phyloP scores from a whole-genome alignment of 2,888 invertebrate genomes.

The Cantharis rustica region DNA sequence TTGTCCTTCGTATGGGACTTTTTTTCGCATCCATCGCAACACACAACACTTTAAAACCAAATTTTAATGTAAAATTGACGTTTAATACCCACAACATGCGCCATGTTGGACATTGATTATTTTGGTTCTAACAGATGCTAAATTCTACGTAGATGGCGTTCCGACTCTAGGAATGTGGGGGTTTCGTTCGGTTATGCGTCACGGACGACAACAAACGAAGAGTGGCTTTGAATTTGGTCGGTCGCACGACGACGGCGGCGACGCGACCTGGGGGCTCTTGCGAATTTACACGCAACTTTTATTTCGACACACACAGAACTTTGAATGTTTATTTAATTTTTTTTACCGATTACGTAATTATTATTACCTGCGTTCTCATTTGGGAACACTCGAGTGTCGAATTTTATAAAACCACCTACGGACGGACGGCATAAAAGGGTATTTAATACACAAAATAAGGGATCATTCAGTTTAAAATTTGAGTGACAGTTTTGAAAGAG shows the following conservation, averaged over 20 bases:
- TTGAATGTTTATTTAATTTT: no score
- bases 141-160: slow-evolving; percentile 13
- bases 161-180: background rate
- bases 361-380: background rate
- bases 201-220: slow-evolving; percentile 4
- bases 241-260: background rate
- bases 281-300: background rate
- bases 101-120: slow-evolving; percentile 45
- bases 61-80: slow-evolving; percentile 46
- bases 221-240: background rate
- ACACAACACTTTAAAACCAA: slow-evolving; percentile 38
- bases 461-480: slow-evolving; percentile 21
- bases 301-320: background rate
- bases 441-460: background rate
- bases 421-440: background rate
- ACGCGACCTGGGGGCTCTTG: background rate
- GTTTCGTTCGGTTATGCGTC: background rate
- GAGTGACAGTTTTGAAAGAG: slow-evolving; percentile 34
- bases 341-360: no score
- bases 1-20: slow-evolving; percentile 77
- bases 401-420: background rate
- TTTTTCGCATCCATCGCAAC: slow-evolving; percentile 75
- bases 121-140: slow-evolving; percentile 28
- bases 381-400: background rate
- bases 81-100: slow-evolving; percentile 42